A percentile compares a stretch with the other conserved stretches of the same genome.
Evolutionary conservation across 1,140 invertebrate species (phyloP).

Genomic region (Phocides pigmalion): DNA sequence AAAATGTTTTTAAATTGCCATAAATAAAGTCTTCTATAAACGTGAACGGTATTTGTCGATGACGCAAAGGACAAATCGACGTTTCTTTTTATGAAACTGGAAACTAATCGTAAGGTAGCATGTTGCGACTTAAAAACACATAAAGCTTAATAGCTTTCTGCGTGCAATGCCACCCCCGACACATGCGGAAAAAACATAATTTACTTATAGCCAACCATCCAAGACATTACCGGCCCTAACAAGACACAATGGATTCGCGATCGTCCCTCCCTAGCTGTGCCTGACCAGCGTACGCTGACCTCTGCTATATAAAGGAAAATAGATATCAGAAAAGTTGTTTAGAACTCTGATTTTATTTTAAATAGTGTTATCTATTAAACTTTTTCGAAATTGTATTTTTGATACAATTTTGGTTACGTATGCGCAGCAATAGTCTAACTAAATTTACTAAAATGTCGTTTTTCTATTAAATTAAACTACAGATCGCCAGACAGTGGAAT

Average conservation of each 20-base stretch:
- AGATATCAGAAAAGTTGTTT: conserved; percentile 23
- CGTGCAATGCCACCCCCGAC: conserved; percentile 22
- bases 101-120: conserved; percentile 18
- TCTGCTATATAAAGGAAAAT: conserved; percentile 26
- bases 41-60: no score
- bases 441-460: no score
- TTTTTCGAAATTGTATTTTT: no score
- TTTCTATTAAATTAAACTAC: no score
- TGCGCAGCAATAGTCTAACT: no score
- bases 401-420: no score
- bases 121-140: conserved; percentile 34
- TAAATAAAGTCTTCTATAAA: no score
- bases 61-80: no score
- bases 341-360: no score
- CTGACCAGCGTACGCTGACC: conserved; percentile 51
- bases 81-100: not conserved
- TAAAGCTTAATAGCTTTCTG: conserved; percentile 24
- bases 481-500: no score
- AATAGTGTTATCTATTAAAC: no score
- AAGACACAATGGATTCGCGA: conserved; percentile 78
- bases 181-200: conserved; percentile 71
- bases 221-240: conserved; percentile 78
- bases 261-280: conserved; percentile 57
- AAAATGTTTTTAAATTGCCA: no score
- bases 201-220: conserved; percentile 76